Conservation (phyloP, 2,113 vertebrate species). For the Urocolius indicus region DNA sequence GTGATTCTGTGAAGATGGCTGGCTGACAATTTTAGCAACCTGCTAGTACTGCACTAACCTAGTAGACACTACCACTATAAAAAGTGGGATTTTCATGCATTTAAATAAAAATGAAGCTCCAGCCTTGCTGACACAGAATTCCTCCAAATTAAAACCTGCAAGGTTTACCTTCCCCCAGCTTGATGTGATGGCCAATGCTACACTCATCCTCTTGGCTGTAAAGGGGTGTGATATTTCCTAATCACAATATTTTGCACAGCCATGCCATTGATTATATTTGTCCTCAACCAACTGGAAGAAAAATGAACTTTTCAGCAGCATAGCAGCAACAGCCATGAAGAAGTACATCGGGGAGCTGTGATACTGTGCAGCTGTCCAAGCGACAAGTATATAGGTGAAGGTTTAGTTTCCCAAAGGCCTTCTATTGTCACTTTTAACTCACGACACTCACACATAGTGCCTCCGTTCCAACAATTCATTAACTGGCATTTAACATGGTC, state of each 20-base stretch:
- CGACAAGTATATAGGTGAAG: background rate
- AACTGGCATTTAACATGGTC: background rate
- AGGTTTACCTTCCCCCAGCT: background rate
- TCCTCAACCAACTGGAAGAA: background rate
- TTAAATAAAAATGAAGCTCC: background rate
- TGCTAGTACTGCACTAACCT: background rate
- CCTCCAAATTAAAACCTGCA: background rate
- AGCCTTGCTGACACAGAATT: background rate
- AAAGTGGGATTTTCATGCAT: background rate
- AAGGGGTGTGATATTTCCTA: background rate
- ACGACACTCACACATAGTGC: fast-evolving
- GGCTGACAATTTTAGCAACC: background rate
- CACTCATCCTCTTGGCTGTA: background rate
- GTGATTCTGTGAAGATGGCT: too few species aligned
- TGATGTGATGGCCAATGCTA: background rate
- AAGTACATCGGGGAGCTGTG: background rate
- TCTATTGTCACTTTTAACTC: background rate
- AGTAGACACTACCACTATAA: background rate
- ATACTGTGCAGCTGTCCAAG: background rate
- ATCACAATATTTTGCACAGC: background rate
- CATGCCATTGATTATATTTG: fast-evolving
- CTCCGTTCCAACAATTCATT: background rate
- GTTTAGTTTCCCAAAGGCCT: background rate
- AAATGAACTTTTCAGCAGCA: background rate
- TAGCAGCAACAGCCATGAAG: background rate